Percentiles rank a stretch among this genome's conserved stretches.
These are phyloP conservation scores for Idaea aversata DNA, from an alignment of 2,888 invertebrate genomes.

Conservation along the genomic window DNA sequence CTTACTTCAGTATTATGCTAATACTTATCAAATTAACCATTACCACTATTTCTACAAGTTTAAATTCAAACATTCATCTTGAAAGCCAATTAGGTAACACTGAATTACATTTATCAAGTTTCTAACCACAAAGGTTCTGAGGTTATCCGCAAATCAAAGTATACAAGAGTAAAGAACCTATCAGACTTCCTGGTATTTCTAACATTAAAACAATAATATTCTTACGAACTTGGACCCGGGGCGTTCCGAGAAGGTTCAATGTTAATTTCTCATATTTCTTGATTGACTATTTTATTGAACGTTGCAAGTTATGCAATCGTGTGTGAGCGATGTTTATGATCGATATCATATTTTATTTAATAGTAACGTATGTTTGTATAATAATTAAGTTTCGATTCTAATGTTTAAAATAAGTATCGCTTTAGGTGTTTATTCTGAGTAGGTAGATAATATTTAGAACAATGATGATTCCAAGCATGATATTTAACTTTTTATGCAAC, in stretches of 20 bases:
- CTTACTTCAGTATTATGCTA: background rate
- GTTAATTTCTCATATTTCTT: background rate
- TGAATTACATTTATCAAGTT: background rate
- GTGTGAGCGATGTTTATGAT: background rate
- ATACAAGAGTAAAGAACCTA: background rate
- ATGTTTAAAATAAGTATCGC: background rate
- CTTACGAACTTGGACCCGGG: background rate
- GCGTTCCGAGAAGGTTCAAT: background rate
- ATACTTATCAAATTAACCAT: background rate
- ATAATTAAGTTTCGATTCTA: background rate
- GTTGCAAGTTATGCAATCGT: background rate
- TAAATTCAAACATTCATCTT: background rate
- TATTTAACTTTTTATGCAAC: background rate
- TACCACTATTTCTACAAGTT: background rate
- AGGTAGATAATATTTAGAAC: background rate
- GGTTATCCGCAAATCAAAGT: constrained; percentile 1
- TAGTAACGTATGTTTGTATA: background rate
- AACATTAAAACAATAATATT: background rate
- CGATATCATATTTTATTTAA: background rate
- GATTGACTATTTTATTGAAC: background rate
- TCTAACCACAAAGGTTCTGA: background rate
- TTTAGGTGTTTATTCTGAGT: background rate
- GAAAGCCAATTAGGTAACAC: background rate
- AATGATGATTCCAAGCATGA: background rate
- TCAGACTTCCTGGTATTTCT: background rate